These are phyloP conservation scores for Tetheella fluctuosa DNA, from an alignment of 2,888 invertebrate species.

Conservation along the genomic window DNA sequence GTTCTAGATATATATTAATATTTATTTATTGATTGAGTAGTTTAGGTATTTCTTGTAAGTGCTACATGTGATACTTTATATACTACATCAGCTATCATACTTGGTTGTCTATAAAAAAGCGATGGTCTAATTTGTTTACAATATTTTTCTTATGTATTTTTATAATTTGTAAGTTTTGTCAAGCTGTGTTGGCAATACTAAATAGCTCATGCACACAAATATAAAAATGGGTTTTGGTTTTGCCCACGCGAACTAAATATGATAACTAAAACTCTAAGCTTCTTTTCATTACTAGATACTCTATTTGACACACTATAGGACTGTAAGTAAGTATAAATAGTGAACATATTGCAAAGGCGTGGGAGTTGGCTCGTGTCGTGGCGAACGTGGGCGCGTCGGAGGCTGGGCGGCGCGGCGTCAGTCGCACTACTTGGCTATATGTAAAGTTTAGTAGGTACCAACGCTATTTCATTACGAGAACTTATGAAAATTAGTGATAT, in stretches of 20 bases:
- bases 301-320: conserved; percentile 25
- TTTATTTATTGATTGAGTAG: too few relatives aligned
- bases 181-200: too few relatives aligned
- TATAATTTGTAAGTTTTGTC: too few relatives aligned
- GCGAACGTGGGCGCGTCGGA: conserved; percentile 10
- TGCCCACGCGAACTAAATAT: background rate
- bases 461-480: conserved; percentile 26
- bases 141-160: too few relatives aligned
- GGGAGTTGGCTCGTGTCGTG: conserved; percentile 12
- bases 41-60: too few relatives aligned
- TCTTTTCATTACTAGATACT: conserved; percentile 33
- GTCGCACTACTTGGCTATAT: conserved; percentile 23
- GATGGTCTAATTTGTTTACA: too few relatives aligned
- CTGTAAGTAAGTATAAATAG: conserved; percentile 9
- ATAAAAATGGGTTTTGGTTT: background rate
- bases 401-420: conserved; percentile 12
- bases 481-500: background rate
- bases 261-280: conserved; percentile 1
- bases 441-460: conserved; percentile 33
- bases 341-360: conserved; percentile 10
- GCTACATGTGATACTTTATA: too few relatives aligned
- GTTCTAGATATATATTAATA: too few relatives aligned
- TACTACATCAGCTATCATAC: too few relatives aligned
- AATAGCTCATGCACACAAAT: too few relatives aligned
- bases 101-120: too few relatives aligned